Percentiles rank a stretch among this genome's conserved stretches.
Evolutionary conservation across 2,797 vertebrate genomes (phyloP).

Genomic region (Chelon labrosus): DNA sequence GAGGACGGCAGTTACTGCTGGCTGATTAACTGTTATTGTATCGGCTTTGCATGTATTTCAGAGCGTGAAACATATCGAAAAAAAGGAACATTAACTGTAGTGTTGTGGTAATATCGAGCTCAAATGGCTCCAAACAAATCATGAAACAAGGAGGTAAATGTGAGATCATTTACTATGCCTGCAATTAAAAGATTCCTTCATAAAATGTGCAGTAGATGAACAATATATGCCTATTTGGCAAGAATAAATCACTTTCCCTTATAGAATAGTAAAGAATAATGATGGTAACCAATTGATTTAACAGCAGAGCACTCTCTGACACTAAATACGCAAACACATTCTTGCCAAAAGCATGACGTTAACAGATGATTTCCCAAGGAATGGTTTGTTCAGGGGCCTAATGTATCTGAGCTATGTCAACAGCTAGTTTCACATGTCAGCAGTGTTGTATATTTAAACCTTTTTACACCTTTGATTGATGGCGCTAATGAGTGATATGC

Average conservation of each 20-base stretch:
- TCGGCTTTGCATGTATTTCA: conserved; percentile 10
- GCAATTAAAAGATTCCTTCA: conserved; percentile 1
- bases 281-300: conserved; percentile 53
- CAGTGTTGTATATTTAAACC: conserved; percentile 68
- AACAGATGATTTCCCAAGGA: conserved; percentile 67
- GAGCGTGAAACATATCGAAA: background rate
- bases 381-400: conserved; percentile 72
- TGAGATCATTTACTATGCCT: conserved; percentile 3
- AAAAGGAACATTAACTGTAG: conserved; percentile 26
- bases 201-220: conserved; percentile 24
- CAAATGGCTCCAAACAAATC: conserved; percentile 45
- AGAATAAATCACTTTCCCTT: conserved; percentile 47
- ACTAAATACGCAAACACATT: conserved; percentile 53
- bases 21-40: conserved; percentile 48
- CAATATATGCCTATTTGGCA: conserved; percentile 36
- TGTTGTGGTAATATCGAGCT: conserved; percentile 39
- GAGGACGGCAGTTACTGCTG: conserved; percentile 14
- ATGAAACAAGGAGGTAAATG: conserved; percentile 33
- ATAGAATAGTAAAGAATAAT: conserved; percentile 59
- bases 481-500: conserved; percentile 58
- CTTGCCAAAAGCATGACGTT: conserved; percentile 58
- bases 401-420: conserved; percentile 73
- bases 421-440: conserved; percentile 74
- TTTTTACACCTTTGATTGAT: conserved; percentile 70
- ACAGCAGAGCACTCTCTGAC: conserved; percentile 56